These are phyloP conservation scores for Neoarius graeffei DNA, from an alignment of 2,113 vertebrate genomes.

Conservation along the genomic window DNA sequence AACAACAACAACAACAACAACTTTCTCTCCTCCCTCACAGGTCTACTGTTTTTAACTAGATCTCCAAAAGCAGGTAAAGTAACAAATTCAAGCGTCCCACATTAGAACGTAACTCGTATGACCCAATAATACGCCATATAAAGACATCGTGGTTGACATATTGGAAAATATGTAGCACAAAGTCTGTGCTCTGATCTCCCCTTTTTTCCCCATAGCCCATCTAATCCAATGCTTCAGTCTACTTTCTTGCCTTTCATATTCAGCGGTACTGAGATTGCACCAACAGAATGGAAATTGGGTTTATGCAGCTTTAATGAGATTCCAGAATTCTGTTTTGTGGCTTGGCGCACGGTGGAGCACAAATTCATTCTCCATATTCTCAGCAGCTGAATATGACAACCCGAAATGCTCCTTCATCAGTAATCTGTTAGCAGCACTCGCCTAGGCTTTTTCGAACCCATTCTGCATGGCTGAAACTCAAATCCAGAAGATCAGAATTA, in stretches of 20 bases:
- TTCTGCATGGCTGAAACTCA: constrained; percentile 36
- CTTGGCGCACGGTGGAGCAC: constrained; percentile 48
- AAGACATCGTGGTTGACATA: constrained; percentile 15
- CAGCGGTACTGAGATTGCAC: constrained; percentile 54
- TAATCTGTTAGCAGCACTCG: constrained; percentile 38
- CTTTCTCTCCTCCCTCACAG: constrained; percentile 15
- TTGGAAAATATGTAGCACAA: constrained; percentile 16
- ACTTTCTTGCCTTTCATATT: constrained; percentile 49
- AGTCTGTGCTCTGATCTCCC: constrained; percentile 19
- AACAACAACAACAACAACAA: constrained; percentile 3
- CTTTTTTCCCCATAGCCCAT: neutral
- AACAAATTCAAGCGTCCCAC: neutral
- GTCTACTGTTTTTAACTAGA: constrained; percentile 30
- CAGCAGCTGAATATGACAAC: constrained; percentile 54
- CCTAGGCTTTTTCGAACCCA: constrained; percentile 22
- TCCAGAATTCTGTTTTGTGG: constrained; percentile 58
- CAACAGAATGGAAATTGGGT: constrained; percentile 55
- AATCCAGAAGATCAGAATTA: constrained; percentile 25
- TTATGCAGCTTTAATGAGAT: constrained; percentile 56
- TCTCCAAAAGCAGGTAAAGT: constrained; percentile 3
- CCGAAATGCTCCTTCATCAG: constrained; percentile 46
- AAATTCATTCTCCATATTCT: constrained; percentile 55
- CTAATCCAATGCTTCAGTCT: constrained; percentile 22
- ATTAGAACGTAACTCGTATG: neutral
- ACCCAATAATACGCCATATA: constrained; percentile 12